Conservation (phyloP, 2,797 vertebrate species). For the Numenius phaeopus region DNA sequence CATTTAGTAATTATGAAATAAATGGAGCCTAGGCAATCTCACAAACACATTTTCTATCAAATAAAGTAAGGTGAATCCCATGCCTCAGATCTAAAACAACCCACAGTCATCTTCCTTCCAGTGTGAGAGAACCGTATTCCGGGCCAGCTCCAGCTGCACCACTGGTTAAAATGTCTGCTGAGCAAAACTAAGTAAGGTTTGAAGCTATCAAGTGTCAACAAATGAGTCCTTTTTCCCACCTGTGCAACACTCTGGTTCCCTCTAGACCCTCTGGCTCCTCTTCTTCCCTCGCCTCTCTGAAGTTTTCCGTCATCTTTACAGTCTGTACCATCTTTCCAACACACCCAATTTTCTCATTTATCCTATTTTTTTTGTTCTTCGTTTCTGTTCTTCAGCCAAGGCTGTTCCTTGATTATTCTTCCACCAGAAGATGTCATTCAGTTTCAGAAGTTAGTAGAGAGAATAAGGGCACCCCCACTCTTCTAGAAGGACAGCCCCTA, state of each 20-base stretch:
- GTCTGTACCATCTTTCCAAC: neutral
- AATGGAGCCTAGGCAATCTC: neutral
- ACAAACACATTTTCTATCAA: neutral
- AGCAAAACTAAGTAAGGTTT: neutral
- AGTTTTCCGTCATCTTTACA: neutral
- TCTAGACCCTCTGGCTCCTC: neutral
- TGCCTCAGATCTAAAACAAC: neutral
- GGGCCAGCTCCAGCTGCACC: neutral
- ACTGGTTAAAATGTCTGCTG: neutral
- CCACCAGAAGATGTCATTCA: neutral
- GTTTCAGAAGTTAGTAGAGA: neutral
- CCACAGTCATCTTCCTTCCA: neutral
- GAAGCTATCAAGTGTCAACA: neutral
- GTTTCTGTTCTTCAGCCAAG: neutral
- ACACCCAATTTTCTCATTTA: neutral
- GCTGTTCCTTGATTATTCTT: neutral
- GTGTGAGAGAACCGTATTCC: neutral
- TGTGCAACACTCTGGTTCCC: neutral
- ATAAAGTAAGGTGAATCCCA: neutral
- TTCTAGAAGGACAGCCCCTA: neutral
- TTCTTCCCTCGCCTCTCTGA: neutral
- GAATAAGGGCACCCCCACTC: neutral
- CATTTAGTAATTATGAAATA: neutral
- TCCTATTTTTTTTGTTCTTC: neutral
- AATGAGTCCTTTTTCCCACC: neutral